Evolutionary conservation across 2,888 invertebrate genomes (phyloP), one percentile per base, ranked within the genome.

Genomic region (Balanococcus diminutus): DNA sequence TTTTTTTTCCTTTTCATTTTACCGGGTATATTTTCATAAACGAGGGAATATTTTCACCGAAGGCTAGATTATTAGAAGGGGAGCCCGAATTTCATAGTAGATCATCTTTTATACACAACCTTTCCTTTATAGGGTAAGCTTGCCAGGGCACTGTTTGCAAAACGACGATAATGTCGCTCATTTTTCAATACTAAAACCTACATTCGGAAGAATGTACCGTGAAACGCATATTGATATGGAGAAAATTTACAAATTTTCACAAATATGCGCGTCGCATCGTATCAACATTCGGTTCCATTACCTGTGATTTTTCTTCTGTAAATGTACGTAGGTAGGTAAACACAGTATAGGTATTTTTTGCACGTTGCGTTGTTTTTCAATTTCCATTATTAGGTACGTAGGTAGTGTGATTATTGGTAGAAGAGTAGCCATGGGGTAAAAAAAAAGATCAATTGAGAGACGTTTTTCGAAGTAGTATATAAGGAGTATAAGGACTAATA

Each of bases 51-150:
- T 14, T 61, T 25, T 61, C 11, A 61, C 61, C 61, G 61, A 22
- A 61, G 61, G 61, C 61, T 61, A 61, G 25, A 61, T 25, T 61
- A 61, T 61, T 25, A 61, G 61, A 61, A 61, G 61, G 11, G 22
- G 25, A 61, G 25, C 11, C 61, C 22, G 25, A 61, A 61, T 61
- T 61, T 61, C 25, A 61, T 61, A 61, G 61, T 61, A 61, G 25
- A 61, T 61, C 61, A 61, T 61, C 61, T 61, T 61, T 61, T 61
- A 61, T 61, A 61, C 61, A 61, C 25, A 61, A 61, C 61, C 61
- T 61, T 61, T 61, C 61, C 22, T 61, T 61, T 25, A 61, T 25
- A 25, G 61, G 61, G 19, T 61, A 61, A 61, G 61, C 61, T 61
- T 25, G 9, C 11, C 5, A 25, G 25, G 61, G 25, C 25, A 61